Percentiles rank a stretch among this genome's conserved stretches.
Evolutionary conservation across 2,797 vertebrate genomes (phyloP).

Genomic region (Enteromius anoplus): DNA sequence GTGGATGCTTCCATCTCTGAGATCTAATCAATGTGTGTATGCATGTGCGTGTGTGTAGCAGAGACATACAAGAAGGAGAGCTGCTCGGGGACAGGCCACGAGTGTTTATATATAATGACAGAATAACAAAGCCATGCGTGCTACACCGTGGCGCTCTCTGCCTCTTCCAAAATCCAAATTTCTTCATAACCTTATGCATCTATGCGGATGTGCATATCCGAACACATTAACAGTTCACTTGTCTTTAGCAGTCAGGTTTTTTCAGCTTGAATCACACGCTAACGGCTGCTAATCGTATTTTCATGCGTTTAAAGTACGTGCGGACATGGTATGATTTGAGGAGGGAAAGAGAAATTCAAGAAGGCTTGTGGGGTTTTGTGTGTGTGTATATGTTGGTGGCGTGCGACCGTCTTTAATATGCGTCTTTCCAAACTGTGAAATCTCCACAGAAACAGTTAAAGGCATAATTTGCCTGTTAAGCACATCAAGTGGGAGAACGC

Average conservation of each 20-base stretch:
- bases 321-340: conserved; percentile 2
- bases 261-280: neutral
- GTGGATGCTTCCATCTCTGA: conserved; percentile 83
- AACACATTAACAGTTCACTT: neutral
- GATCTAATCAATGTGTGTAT: conserved; percentile 80
- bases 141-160: conserved; percentile 77
- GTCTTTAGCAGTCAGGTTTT: neutral
- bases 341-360: neutral
- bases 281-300: conserved; percentile 7
- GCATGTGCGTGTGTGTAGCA: conserved; percentile 66
- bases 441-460: conserved; percentile 45
- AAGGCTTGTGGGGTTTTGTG: conserved; percentile 14
- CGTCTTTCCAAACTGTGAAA: conserved; percentile 64
- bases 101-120: conserved; percentile 85
- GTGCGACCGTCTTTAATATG: conserved; percentile 25
- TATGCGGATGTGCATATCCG: neutral
- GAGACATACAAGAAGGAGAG: conserved; percentile 58
- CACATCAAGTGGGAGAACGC: conserved; percentile 45
- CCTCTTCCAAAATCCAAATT: conserved; percentile 38
- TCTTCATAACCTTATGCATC: conserved; percentile 27
- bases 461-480: conserved; percentile 57
- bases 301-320: neutral
- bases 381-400: conserved; percentile 13
- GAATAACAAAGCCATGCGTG: conserved; percentile 83
- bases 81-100: conserved; percentile 70